Evolutionary conservation across 1,140 invertebrate species (phyloP).

Genomic region (Lepidurus couesii): DNA sequence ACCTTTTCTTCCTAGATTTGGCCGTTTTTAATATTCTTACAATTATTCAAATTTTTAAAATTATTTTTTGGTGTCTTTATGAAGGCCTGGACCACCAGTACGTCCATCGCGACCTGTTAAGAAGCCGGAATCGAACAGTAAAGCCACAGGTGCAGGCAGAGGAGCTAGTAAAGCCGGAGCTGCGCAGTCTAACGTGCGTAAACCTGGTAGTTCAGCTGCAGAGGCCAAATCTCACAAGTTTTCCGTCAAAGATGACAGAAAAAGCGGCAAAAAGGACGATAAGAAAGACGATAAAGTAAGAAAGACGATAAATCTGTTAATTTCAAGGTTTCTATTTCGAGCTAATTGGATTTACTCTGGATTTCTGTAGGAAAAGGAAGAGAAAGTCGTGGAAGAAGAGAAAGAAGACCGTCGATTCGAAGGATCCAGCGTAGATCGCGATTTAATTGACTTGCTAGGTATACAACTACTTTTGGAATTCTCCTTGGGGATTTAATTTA

Average conservation of each 20-base stretch:
- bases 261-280: constrained; percentile 44
- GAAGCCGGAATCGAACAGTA: constrained; percentile 36
- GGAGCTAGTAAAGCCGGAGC: background rate
- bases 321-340: background rate
- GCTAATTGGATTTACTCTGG: background rate
- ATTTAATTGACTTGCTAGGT: constrained; percentile 89
- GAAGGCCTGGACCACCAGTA: constrained; percentile 35
- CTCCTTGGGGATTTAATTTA: no score
- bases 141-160: background rate
- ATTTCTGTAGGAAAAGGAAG: constrained; percentile 49
- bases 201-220: background rate
- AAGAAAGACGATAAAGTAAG: constrained; percentile 42
- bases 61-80: background rate
- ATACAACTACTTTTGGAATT: constrained; percentile 36
- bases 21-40: background rate
- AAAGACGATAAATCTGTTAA: constrained; percentile 35
- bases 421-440: constrained; percentile 77
- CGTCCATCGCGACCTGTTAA: constrained; percentile 38
- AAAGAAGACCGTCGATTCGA: constrained; percentile 79
- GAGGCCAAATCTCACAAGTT: background rate
- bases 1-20: constrained; percentile 28
- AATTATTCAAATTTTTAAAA: background rate
- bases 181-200: background rate
- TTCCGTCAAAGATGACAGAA: constrained; percentile 34
- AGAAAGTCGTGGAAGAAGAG: constrained; percentile 53